Conservation (phyloP, 2,888 invertebrate genomes). For the Parnassius apollo region DNA sequence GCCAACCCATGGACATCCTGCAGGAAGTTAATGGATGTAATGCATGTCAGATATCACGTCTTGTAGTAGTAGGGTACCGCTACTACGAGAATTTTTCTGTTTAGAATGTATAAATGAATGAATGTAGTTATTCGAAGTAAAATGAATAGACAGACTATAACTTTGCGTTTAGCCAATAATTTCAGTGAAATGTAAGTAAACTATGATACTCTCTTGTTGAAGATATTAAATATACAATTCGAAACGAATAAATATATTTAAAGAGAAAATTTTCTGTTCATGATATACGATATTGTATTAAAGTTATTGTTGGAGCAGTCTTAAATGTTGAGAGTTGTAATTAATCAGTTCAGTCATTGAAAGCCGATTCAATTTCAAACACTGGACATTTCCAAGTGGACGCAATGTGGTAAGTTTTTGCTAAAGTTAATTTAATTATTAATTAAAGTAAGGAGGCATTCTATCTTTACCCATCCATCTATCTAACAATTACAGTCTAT, state of each 20-base stretch:
- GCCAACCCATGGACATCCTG: too few species aligned
- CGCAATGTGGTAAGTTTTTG: conserved; percentile 41
- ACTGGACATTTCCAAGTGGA: conserved; percentile 47
- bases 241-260: conserved; percentile 3
- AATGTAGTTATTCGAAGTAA: background rate
- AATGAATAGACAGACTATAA: background rate
- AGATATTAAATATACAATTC: background rate
- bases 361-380: conserved; percentile 65
- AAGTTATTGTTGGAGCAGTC: conserved; percentile 21
- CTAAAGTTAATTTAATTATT: background rate
- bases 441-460: too few species aligned
- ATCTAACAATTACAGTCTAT: too few species aligned
- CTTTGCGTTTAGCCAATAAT: background rate
- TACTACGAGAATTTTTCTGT: too few species aligned
- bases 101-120: background rate
- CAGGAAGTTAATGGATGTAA: too few species aligned
- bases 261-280: conserved; percentile 12
- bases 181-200: background rate
- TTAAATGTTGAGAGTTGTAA: conserved; percentile 44
- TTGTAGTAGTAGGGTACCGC: too few species aligned
- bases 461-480: too few species aligned
- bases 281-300: conserved; percentile 23
- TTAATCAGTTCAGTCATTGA: conserved; percentile 75
- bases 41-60: too few species aligned
- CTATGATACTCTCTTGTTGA: background rate